Evolutionary conservation across 2,113 vertebrate genomes (phyloP).

Genomic region (Callionymus lyra): DNA sequence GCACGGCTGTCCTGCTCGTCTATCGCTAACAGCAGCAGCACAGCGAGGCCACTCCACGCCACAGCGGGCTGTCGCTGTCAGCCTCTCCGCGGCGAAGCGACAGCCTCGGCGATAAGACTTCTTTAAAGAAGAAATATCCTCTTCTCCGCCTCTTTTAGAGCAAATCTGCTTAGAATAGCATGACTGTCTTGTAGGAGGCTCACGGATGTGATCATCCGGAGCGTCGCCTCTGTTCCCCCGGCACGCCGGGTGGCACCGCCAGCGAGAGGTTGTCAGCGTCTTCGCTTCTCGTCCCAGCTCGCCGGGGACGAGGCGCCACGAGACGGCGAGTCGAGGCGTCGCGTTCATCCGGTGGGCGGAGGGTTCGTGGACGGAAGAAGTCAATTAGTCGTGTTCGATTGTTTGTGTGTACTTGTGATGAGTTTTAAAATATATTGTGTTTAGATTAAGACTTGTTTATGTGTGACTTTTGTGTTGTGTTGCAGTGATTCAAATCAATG

Average conservation of each 20-base stretch:
- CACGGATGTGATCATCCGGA: conserved; percentile 45
- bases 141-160: conserved; percentile 45
- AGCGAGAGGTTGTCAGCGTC: conserved; percentile 32
- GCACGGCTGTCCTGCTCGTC: conserved; percentile 54
- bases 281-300: conserved; percentile 23
- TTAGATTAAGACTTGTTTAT: too few relatives aligned
- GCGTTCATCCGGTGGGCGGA: too few relatives aligned
- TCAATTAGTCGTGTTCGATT: too few relatives aligned
- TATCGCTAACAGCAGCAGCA: conserved; percentile 51
- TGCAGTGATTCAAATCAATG: too few relatives aligned
- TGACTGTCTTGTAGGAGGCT: conserved; percentile 47
- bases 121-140: conserved; percentile 46
- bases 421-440: too few relatives aligned
- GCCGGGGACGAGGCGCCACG: conserved; percentile 20
- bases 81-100: conserved; percentile 31
- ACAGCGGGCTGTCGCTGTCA: conserved; percentile 28
- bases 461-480: too few relatives aligned
- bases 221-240: conserved; percentile 40
- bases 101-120: conserved; percentile 34
- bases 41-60: conserved; percentile 27
- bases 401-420: too few relatives aligned
- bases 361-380: too few relatives aligned
- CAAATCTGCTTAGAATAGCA: conserved; percentile 58
- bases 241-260: conserved; percentile 37
- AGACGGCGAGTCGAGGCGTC: too few relatives aligned